Base-by-base conservation (phyloP, 92 coral and sea anemone genomes). In the Palythoa heliodiscus region DNA sequence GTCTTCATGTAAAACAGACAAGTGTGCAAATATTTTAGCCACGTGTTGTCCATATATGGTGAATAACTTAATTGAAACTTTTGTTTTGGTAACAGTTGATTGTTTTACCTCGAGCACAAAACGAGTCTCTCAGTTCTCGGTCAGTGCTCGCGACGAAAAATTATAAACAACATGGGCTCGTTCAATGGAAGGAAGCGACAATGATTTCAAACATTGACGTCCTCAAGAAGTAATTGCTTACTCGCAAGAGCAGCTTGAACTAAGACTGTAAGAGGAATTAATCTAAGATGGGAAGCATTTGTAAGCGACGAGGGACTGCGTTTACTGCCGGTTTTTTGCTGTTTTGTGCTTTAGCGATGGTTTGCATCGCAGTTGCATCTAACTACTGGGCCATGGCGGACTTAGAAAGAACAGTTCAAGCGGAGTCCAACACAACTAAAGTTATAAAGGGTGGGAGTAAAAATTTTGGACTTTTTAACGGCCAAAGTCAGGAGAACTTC, bases 341-440 rank as follows among this genome's bases (percentile, higher is more conserved):
- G 82, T 92, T 94, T 67, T 52, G 86, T 11, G 90, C 93, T 71
- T 66, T 94, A 15, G 84, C 86, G 63, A 89, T 94, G 93, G 70
- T 94, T 5, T 88, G 89, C 6, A 87, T 89, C 20, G 95, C 98
- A 2, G 71, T 94, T 38, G 87, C 82, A 55, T 87, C 98, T 0
- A 87, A 92, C 43, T 88, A 92, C 81, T 94, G 98, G 98, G 98
- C 89, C 10, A 83, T 86, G 83, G 95, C 95, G 22, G 91, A 89
- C 79, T 88, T 94, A 17, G 90, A 87, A 13, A 84, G 91, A 63
- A 57, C 73, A 57, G 89, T 89, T 54, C 68, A 55, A 13, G 39
- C 86, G 9, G 73, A 71, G 47, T 69, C 85, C 12, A 89, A 85
- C 68, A 76, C 87, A 53, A 75, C 88, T 4, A 87, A 86, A 82